These are phyloP conservation scores for Elmis aenea DNA, from an alignment of 2,888 invertebrate species.

Conservation along the genomic window DNA sequence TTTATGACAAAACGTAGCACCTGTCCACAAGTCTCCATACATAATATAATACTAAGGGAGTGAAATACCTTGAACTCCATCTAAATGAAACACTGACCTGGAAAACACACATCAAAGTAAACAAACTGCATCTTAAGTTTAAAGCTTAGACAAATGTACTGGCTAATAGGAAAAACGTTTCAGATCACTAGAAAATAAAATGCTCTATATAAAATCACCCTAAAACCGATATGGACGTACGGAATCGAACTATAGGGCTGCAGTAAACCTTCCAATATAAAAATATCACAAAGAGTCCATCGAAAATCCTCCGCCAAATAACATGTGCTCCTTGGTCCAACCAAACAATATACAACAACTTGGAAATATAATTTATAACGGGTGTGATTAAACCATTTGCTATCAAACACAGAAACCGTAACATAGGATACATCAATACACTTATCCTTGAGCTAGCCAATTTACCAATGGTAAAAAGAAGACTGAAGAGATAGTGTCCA, in stretches of 20 bases:
- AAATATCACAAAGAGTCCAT: slow-evolving; percentile 9
- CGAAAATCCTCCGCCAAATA: slow-evolving; percentile 10
- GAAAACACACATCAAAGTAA: too few species aligned
- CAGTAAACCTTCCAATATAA: slow-evolving; percentile 6
- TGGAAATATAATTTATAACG: slow-evolving; percentile 7
- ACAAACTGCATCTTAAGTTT: background rate
- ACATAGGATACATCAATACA: too few species aligned
- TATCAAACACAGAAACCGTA: too few species aligned
- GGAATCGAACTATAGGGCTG: slow-evolving; percentile 12
- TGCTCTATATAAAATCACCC: slow-evolving; percentile 2
- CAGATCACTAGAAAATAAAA: too few species aligned
- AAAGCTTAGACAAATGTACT: background rate
- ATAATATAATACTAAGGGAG: background rate
- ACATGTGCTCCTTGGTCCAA: slow-evolving; percentile 9
- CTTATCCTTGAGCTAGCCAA: background rate
- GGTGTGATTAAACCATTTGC: slow-evolving; percentile 6
- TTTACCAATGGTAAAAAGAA: too few species aligned
- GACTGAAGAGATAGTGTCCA: background rate
- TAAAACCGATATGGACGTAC: slow-evolving; percentile 9
- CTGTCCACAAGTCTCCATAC: background rate
- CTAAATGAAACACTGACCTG: slow-evolving; percentile 1
- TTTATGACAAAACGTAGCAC: too few species aligned
- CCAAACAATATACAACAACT: slow-evolving; percentile 11
- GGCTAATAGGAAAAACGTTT: too few species aligned
- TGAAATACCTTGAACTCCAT: background rate